Evolutionary conservation across 1,140 invertebrate species (phyloP), one percentile per base, ranked within the genome.

Genomic region (Musca domestica): DNA sequence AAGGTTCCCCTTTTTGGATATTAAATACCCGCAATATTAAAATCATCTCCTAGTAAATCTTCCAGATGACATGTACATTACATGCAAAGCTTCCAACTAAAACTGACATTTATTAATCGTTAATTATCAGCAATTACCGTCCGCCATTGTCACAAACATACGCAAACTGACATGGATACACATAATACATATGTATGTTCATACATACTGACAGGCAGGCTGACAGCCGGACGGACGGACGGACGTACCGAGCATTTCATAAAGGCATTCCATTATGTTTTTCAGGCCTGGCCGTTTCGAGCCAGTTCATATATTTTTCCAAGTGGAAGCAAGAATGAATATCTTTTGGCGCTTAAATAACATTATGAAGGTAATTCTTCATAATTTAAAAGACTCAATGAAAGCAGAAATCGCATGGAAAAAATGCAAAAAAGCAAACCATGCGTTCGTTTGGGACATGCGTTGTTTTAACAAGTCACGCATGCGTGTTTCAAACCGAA

Each of bases 21-120:
- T 41, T 9, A 41, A 41, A 41, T 7, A 30, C 9, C 27, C 9
- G 27, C 9, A 30, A 30, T 41, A 41, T 41, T 41, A 9, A 41
- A 41, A 41, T 41, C 34, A 41, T 41, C 34, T 41, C 34, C 34
- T 41, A 41, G 5, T 41, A 41, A 41, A 41, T 41, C 34, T 41
- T 41, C 34, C 34, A 41, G 34, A 41, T 41, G 34, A 41, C 34
- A 41, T 41, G 6, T 41, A 41, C 34, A 41, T 41, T 41, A 41
- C 34, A 41, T 41, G 34, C 34, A 41, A 41, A 10, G 34, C 34
- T 41, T 41, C 34, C 34, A 41, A 41, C 34, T 41, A 41, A 56
- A 56, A 19, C 25, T 56, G 52, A 56, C 52, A 56, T 56, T 56
- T 56, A 56, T 56, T 56, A 56, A 56, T 56, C 52, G 52, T 56